Evolutionary conservation across 2,113 vertebrate species (phyloP).

Genomic region (Sphaerodactylus townsendi): DNA sequence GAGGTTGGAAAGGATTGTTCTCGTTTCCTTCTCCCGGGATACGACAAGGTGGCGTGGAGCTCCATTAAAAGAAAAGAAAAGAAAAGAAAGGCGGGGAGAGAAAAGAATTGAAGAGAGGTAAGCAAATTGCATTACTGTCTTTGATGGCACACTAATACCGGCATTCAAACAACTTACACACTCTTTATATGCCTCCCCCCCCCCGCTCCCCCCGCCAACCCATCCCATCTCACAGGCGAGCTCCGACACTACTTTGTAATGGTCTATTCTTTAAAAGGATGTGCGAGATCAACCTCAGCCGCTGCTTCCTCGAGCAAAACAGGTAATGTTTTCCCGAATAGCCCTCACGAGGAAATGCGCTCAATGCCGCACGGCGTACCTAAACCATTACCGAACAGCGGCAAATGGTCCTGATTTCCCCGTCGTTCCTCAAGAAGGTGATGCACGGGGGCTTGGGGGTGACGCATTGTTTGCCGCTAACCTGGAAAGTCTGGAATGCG

Average conservation of each 20-base stretch:
- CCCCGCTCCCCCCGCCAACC: neutral
- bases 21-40: neutral
- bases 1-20: conserved; percentile 66
- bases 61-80: conserved; percentile 31
- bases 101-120: neutral
- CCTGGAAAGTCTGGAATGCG: conserved; percentile 18
- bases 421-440: neutral
- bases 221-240: neutral
- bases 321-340: conserved; percentile 35
- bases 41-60: conserved; percentile 11
- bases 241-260: neutral
- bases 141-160: neutral
- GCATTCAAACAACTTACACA: neutral
- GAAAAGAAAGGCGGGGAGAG: no score
- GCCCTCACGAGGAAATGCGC: conserved; percentile 41
- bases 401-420: conserved; percentile 36
- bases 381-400: conserved; percentile 31
- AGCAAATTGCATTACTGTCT: neutral
- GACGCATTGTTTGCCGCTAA: conserved; percentile 17
- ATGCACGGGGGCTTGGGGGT: neutral
- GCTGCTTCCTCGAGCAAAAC: conserved; percentile 53
- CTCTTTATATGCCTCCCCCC: neutral
- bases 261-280: conserved; percentile 2
- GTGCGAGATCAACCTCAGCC: conserved; percentile 37
- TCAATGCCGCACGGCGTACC: conserved; percentile 31